These are phyloP conservation scores for Amazona ochrocephala DNA, from an alignment of 2,797 vertebrate genomes.

Conservation along the genomic window DNA sequence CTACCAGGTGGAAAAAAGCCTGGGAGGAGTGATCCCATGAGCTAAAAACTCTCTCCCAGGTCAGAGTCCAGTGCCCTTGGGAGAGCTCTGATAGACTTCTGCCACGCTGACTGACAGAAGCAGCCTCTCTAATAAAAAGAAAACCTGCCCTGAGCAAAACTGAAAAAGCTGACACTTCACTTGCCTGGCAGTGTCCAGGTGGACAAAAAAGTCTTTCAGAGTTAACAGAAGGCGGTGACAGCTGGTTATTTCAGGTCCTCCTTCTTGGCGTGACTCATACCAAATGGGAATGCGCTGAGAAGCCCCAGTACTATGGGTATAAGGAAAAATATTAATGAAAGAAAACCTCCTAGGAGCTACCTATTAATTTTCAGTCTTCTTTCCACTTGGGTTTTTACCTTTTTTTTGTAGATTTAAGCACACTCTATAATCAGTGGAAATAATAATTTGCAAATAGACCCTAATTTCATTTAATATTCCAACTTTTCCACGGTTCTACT, in stretches of 20 bases:
- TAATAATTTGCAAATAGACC: background rate
- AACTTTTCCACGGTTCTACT: background rate
- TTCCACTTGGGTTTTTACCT: background rate
- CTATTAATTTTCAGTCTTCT: slow-evolving; percentile 1
- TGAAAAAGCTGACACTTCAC: slow-evolving; percentile 7
- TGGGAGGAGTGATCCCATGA: background rate
- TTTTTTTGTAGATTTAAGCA: background rate
- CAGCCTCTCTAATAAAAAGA: background rate
- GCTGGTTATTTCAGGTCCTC: slow-evolving; percentile 23
- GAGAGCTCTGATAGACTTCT: slow-evolving; percentile 28
- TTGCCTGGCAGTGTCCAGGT: background rate
- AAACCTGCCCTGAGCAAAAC: slow-evolving; percentile 8
- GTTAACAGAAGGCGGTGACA: slow-evolving; percentile 9
- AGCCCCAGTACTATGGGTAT: background rate
- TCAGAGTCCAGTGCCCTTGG: slow-evolving; percentile 17
- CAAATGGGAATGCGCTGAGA: background rate
- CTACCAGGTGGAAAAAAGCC: background rate
- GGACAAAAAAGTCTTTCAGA: background rate
- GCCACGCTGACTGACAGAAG: background rate
- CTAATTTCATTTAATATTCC: slow-evolving; percentile 3
- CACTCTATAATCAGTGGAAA: background rate
- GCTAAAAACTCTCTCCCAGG: background rate
- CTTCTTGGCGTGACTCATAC: slow-evolving; percentile 1
- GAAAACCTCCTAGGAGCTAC: background rate
- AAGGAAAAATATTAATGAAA: background rate